Percentiles rank a stretch among this genome's conserved stretches.
Evolutionary conservation across 2,888 invertebrate species (phyloP).

Genomic region (Axea sp.): DNA sequence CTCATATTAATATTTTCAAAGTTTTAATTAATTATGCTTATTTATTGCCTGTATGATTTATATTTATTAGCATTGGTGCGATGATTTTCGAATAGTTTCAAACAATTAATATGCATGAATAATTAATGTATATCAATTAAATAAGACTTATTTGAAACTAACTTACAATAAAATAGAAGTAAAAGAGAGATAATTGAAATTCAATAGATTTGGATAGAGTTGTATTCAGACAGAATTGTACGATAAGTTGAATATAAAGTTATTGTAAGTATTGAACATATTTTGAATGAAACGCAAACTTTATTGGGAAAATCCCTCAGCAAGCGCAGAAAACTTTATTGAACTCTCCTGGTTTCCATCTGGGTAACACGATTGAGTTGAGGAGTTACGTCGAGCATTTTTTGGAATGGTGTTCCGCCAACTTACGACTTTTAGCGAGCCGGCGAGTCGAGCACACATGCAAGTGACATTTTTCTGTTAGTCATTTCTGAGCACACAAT

Average conservation of each 20-base stretch:
- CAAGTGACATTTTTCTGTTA: slow-evolving; percentile 62
- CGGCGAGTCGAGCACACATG: slow-evolving; percentile 50
- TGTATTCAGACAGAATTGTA: slow-evolving; percentile 20
- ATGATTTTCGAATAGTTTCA: no score
- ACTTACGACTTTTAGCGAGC: slow-evolving; percentile 62
- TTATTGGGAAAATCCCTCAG: slow-evolving; percentile 56
- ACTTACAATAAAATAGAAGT: no score
- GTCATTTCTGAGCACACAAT: slow-evolving; percentile 59
- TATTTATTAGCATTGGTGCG: no score
- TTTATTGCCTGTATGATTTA: no score
- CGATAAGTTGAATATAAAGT: slow-evolving; percentile 46
- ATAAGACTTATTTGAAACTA: no score
- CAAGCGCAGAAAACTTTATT: slow-evolving; percentile 60
- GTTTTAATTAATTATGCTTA: no score
- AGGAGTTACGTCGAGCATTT: slow-evolving; percentile 60
- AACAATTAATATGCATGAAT: no score
- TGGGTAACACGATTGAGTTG: slow-evolving; percentile 58
- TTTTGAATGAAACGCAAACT: slow-evolving; percentile 53
- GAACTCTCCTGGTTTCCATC: slow-evolving; percentile 59
- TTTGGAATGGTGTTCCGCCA: slow-evolving; percentile 58
- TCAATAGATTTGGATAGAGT: slow-evolving; percentile 43
- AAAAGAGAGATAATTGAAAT: slow-evolving; percentile 39
- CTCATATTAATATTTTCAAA: no score
- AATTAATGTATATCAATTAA: no score
- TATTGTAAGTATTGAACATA: slow-evolving; percentile 59